Conservation (phyloP, 2,797 vertebrate species). For the Coluber constrictor region DNA sequence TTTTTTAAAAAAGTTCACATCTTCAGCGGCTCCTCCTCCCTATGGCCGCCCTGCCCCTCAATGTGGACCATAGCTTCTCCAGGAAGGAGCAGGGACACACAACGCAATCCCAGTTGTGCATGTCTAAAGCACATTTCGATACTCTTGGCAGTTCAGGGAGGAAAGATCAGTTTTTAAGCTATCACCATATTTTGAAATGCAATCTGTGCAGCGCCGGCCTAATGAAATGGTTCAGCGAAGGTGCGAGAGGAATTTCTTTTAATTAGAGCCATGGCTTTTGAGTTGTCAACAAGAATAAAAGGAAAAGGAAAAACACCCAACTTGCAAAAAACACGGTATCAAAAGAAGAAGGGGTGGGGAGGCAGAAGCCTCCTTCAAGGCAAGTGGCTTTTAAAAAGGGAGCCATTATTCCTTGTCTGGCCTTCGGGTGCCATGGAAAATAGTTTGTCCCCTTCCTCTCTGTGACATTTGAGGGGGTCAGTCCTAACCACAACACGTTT, state of each 20-base stretch:
- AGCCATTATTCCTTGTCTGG: background rate
- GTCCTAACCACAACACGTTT: too few relatives aligned
- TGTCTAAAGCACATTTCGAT: constrained; percentile 73
- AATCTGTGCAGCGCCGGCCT: constrained; percentile 80
- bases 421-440: too few relatives aligned
- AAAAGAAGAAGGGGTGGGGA: constrained; percentile 67
- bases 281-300: constrained; percentile 84
- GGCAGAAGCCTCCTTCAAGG: constrained; percentile 37
- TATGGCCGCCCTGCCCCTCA: background rate
- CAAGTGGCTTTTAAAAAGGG: constrained; percentile 64
- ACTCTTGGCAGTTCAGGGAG: constrained; percentile 78
- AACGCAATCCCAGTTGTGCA: constrained; percentile 50
- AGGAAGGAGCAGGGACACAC: constrained; percentile 59
- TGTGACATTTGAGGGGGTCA: too few relatives aligned
- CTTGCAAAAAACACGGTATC: constrained; percentile 64
- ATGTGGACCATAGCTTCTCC: constrained; percentile 46
- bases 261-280: constrained; percentile 84
- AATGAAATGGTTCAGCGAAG: constrained; percentile 85
- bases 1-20: background rate
- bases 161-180: constrained; percentile 80
- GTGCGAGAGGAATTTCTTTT: constrained; percentile 82
- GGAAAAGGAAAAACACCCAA: constrained; percentile 64
- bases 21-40: constrained; percentile 25
- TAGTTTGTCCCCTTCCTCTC: too few relatives aligned
- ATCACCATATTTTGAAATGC: constrained; percentile 80